Base-by-base conservation (phyloP, 2,888 invertebrate species). In the Apamea crenata region DNA sequence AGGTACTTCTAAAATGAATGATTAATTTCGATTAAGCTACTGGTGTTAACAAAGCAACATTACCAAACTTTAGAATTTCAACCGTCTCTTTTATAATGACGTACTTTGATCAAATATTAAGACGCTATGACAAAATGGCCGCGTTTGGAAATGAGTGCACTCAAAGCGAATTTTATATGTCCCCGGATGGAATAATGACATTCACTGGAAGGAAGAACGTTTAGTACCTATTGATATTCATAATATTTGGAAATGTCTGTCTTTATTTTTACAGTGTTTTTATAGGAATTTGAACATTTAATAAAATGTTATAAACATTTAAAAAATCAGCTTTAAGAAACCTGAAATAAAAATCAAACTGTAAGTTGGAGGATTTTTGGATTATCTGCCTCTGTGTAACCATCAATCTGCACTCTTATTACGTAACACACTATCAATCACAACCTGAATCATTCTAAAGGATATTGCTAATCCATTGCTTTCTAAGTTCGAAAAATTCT, bases 121-220 rank as follows among this genome's bases (percentile, higher is more conserved):
- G 70, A 78, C 14, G 61, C 53, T 21, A 40, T 61, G 83, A 72
- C 77, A 78, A 77, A 81, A 78, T 83, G 59, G 69, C 73, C 40
- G 32, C 40, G n/a, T 59, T 70, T 14, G 72, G 47, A n/a, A 68
- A 77, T 65, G 67, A 59, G 70, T 77, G 80, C 87, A 80, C 68
- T 90, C 88, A 89, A 89, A 90, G 84, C 44, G 90, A 88, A 89
- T 90, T 85, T 82, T 78, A 86, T 84, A 86, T 87, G 80, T 73
- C 59, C 77, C 72, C 16, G 50, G 70, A 68, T 82, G 67, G 63
- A 74, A 86, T 66, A 59, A 73, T 81, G 74, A 63, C 50, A 21
- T 72, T 76, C 65, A 69, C 59, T 77, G 56, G 25, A 40, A 47
- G 32, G 3, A 29, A 36, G 36, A 47, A 73, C n/a, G 7, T 56